These are phyloP conservation scores for Heloderma charlesbogerti DNA, from an alignment of 2,113 vertebrate species.

Conservation along the genomic window DNA sequence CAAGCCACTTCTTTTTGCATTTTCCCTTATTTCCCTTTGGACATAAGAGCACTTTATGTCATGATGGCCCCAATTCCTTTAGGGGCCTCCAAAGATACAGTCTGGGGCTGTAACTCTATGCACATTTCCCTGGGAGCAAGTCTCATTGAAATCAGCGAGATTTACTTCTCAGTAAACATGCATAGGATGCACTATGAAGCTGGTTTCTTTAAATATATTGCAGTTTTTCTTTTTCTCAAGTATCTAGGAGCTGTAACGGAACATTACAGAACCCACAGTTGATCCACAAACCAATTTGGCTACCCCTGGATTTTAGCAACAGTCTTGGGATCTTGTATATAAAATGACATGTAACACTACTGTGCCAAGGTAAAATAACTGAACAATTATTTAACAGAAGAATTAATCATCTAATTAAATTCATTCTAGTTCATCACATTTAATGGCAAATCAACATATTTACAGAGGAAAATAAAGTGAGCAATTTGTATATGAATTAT, in stretches of 20 bases:
- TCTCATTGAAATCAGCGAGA: not conserved
- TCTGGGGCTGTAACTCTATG: not conserved
- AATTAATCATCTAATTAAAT: constrained; percentile 29
- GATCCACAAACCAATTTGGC: not conserved
- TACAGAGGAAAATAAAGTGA: not conserved
- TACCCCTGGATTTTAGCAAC: not conserved
- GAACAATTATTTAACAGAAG: not conserved
- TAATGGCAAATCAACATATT: constrained; percentile 11
- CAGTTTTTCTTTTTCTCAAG: not conserved
- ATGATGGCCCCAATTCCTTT: not conserved
- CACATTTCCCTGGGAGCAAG: not conserved
- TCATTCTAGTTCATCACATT: constrained; percentile 15
- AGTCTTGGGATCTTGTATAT: constrained; percentile 8
- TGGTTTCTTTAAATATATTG: not conserved
- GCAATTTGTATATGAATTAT: constrained; percentile 37
- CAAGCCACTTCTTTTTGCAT: not conserved
- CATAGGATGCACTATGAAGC: not conserved
- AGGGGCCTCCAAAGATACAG: not conserved
- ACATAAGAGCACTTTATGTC: not conserved
- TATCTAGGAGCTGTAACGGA: not conserved
- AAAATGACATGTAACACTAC: not conserved
- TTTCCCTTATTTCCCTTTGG: not conserved
- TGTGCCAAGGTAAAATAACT: not conserved
- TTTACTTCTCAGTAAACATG: not conserved
- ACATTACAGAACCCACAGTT: not conserved